Evolutionary conservation across 2,888 invertebrate genomes (phyloP).

Genomic region (Cyrtodaria siliqua): DNA sequence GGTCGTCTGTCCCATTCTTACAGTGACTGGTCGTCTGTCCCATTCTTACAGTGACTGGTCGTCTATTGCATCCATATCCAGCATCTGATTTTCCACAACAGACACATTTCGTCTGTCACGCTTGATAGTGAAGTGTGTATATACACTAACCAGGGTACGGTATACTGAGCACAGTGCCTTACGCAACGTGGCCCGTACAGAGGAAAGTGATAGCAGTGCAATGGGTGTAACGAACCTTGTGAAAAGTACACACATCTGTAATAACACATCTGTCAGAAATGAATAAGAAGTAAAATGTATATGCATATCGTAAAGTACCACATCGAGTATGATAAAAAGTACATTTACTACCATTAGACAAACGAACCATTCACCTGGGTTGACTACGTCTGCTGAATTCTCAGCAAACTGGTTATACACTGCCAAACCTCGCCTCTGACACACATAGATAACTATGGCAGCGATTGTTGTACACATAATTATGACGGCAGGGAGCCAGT

Average conservation of each 20-base stretch:
- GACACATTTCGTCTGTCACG: neutral
- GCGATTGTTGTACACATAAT: neutral
- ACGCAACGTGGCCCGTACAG: neutral
- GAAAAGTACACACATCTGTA: too few species aligned
- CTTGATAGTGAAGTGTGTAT: too few species aligned
- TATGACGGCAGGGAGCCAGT: slow-evolving; percentile 9
- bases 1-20: too few species aligned
- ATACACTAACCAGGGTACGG: neutral
- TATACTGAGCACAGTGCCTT: neutral
- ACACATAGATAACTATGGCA: slow-evolving; percentile 1
- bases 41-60: slow-evolving; percentile 9
- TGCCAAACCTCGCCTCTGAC: slow-evolving; percentile 1
- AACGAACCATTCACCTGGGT: slow-evolving; percentile 13
- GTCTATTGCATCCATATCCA: slow-evolving; percentile 14
- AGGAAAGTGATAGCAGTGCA: slow-evolving; percentile 6
- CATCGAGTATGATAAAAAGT: slow-evolving; percentile 11
- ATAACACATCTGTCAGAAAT: too few species aligned
- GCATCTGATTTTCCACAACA: neutral
- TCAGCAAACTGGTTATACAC: slow-evolving; percentile 16
- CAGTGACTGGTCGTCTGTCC: too few species aligned
- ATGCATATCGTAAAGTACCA: slow-evolving; percentile 7
- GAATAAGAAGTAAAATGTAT: neutral
- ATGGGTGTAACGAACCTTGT: neutral
- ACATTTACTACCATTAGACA: slow-evolving; percentile 12
- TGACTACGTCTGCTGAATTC: slow-evolving; percentile 4